A percentile compares a stretch with the other conserved stretches of the same genome.
phyloP scores from a whole-genome alignment of 2,888 invertebrate genomes.

The Ophion obscuratus region DNA sequence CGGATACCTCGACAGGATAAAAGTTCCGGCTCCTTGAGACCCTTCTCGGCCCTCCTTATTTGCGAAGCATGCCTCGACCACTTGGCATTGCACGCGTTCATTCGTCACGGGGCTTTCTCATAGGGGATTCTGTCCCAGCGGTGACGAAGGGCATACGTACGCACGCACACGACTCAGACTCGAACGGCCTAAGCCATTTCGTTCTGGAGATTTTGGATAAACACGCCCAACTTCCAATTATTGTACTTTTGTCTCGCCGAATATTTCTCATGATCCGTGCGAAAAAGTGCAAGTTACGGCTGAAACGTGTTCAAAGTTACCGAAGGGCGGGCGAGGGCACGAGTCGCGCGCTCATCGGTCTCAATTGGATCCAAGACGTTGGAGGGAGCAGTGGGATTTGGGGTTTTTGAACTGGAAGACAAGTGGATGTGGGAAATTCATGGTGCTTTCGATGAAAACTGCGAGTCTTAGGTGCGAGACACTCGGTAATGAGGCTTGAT shows the following conservation, averaged over 20 bases:
- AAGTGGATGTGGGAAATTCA: no score
- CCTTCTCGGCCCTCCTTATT: slow-evolving; percentile 54
- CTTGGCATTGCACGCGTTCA: slow-evolving; percentile 50
- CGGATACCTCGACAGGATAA: slow-evolving; percentile 21
- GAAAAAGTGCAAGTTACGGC: neutral
- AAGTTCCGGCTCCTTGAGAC: slow-evolving; percentile 46
- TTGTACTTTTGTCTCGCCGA: neutral
- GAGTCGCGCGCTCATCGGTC: no score
- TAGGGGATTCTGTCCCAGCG: slow-evolving; percentile 44
- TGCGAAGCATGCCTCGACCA: slow-evolving; percentile 60
- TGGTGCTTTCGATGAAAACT: no score
- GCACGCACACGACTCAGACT: neutral
- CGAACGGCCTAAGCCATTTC: slow-evolving; percentile 16
- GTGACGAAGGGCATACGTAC: slow-evolving; percentile 41
- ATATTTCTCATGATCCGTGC: neutral
- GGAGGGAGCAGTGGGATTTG: no score
- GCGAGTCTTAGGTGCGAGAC: no score
- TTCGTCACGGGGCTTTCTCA: slow-evolving; percentile 59
- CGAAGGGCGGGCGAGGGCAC: neutral
- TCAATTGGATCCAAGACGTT: no score
- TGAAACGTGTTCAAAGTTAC: neutral
- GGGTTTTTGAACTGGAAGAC: no score
- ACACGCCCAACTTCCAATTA: slow-evolving; percentile 11
- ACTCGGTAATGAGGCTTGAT: no score
- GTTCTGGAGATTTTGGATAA: slow-evolving; percentile 17